Base-by-base conservation (phyloP, 2,113 vertebrate genomes). In the Mugil cephalus region DNA sequence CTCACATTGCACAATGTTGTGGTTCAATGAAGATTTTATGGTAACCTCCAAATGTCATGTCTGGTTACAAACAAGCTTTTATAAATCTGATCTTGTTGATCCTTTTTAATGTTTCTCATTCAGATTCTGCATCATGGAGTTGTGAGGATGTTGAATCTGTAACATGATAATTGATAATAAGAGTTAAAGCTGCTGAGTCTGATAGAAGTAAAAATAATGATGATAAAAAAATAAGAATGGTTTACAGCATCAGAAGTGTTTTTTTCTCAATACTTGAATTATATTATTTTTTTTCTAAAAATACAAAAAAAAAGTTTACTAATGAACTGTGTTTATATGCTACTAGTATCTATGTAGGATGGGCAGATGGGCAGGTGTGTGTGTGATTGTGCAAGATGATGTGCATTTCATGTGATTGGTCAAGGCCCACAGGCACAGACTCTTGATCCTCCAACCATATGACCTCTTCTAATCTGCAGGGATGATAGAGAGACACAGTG, bases 361-460 rank as follows among this genome's bases (percentile, higher is more conserved):
- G 35, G 19, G 50, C 21, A n/a, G 42, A 53, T 73, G n/a, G n/a
- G 51, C 67, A 75, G 64, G 77, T 82, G 66, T 64, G 52, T 11
- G 42, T 79, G 53, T 35, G 19, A 70, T 66, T 60, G n/a, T 62
- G 58, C n/a, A 52, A 12, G 14, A 45, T 48, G 17, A 65, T 39
- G 51, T 21, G 12, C 62, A n/a, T 17, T 1, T 51, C 7, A 1
- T 43, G 54, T 75, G 68, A 72, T 69, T 85, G n/a, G 56, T 87
- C 9, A 7, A 64, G 60, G 19, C 38, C 66, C 10, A 58, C 54
- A 62, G 66, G 48, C 58, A 17, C 63, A 60, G 15, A 45, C 55
- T 17, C 73, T 64, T 87, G 72, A 91, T 88, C 88, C 81, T 59
- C 74, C 80, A 69, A 80, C 69, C 88, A 87, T 87, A 68, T 88